phyloP scores from a whole-genome alignment of 2,888 invertebrate genomes.

The Spodoptera picta region DNA sequence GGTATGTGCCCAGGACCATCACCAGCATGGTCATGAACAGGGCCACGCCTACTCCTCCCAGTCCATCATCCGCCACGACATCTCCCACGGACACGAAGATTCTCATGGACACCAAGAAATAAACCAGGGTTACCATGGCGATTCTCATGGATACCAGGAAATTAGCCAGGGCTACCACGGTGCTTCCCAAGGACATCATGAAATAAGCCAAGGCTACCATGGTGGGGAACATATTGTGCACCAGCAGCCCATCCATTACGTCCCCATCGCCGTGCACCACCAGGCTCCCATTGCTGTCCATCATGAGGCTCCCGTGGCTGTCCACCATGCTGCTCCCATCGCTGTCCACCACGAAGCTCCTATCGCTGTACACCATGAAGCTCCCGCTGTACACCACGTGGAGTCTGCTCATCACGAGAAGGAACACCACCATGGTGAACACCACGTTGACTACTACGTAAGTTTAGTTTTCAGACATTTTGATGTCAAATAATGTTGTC shows the following conservation, averaged over 20 bases:
- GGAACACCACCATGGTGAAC: slow-evolving; percentile 59
- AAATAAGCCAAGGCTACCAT: slow-evolving; percentile 13
- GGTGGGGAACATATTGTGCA: slow-evolving; percentile 47
- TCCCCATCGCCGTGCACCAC: slow-evolving; percentile 47
- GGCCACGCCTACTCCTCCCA: slow-evolving; percentile 63
- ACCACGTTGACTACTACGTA: slow-evolving; percentile 70
- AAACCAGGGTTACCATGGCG: slow-evolving; percentile 1
- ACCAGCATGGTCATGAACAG: slow-evolving; percentile 60
- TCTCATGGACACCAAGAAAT: slow-evolving; percentile 27
- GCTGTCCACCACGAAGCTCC: slow-evolving; percentile 11
- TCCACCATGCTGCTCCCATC: slow-evolving; percentile 42
- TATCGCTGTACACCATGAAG: slow-evolving; percentile 20
- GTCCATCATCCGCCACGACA: slow-evolving; percentile 61
- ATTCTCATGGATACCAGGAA: slow-evolving; percentile 9
- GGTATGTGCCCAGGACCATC: slow-evolving; percentile 65
- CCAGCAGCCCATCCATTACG: slow-evolving; percentile 47
- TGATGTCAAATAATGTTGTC: too few relatives aligned
- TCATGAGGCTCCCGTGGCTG: slow-evolving; percentile 30
- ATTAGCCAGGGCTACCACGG: slow-evolving; percentile 10
- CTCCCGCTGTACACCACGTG: slow-evolving; percentile 27
- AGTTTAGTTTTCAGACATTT: slow-evolving; percentile 36
- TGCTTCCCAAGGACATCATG: slow-evolving; percentile 4
- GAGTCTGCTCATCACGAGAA: slow-evolving; percentile 29
- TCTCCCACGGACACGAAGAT: slow-evolving; percentile 44
- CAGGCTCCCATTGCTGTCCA: slow-evolving; percentile 41